Base-by-base conservation (phyloP, 2,797 vertebrate genomes). In the Crenichthys baileyi region DNA sequence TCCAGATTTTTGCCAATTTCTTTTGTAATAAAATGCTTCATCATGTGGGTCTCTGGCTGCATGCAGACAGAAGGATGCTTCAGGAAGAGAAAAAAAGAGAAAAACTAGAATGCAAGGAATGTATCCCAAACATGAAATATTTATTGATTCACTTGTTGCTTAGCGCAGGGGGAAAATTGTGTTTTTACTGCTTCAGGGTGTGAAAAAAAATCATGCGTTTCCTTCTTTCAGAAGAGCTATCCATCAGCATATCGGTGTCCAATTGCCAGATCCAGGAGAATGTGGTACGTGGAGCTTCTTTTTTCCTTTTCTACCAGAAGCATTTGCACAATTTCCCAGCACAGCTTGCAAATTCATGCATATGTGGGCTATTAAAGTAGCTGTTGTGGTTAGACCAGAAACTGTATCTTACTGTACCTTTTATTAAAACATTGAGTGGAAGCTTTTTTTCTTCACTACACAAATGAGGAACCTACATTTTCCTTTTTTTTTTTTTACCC, bases 261-360 rank as follows among this genome's bases (percentile, higher is more conserved):
- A 99, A 99, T 87, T 98, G 96, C 95, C 97, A 99, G 91, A 96
- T 99, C 88, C 97, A 99, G 94, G 98, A 99, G 94, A 99, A 99
- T 89, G 98, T 99, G 97, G 98, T 99, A 91, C 98, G 97, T 96
- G 55, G 55, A 75, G 12, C 36, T 73, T 77, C 24, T 82, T 76
- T 87, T 76, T 72, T 73, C 26, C 50, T 61, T 55, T 41, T 26
- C 50, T 88, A 53, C n/a, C 50, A 51, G 48, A 76, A 55, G 36
- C 70, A 55, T 67, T 93, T 93, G 86, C 82, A 79, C 84, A 90
- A 93, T 83, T 89, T 92, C 91, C 86, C 83, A 80, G 83, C 79
- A 87, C 55, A 73, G 78, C 75, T 73, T 74, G 70, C 79, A 79
- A 67, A 80, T 77, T 58, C 53, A 86, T 78, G 75, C 74, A 68